Conservation (phyloP, 2,888 invertebrate genomes). For the Folsomia candida region DNA sequence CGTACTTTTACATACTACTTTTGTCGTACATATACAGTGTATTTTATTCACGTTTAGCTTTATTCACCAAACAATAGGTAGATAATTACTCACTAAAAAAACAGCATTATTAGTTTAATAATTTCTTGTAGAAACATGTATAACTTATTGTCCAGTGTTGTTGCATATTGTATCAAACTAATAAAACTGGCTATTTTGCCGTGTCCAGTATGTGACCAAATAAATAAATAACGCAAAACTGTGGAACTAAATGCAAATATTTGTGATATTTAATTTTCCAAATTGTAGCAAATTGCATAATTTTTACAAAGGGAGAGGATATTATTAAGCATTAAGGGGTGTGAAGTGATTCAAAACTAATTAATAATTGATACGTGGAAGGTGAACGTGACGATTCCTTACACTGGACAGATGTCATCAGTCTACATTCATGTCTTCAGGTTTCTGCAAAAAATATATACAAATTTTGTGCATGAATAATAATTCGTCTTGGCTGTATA, state of each 20-base stretch:
- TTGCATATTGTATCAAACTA: background rate
- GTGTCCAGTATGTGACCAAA: background rate
- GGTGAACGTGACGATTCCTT: background rate
- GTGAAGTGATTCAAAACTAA: background rate
- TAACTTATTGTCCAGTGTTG: background rate
- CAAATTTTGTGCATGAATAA: background rate
- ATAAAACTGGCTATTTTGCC: background rate
- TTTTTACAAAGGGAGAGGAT: background rate
- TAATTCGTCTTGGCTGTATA: background rate
- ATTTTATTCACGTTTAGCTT: background rate
- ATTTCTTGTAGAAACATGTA: background rate
- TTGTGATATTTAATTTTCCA: background rate
- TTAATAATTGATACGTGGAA: background rate
- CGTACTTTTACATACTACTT: background rate
- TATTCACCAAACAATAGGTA: background rate
- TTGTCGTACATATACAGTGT: too few species aligned
- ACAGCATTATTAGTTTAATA: background rate
- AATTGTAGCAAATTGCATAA: background rate
- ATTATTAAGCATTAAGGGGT: background rate
- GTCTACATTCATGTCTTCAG: constrained; percentile 50
- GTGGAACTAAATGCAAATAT: background rate
- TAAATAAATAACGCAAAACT: background rate
- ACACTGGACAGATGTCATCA: constrained; percentile 28
- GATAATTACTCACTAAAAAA: background rate
- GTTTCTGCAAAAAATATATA: constrained; percentile 30